Percentiles rank a stretch among this genome's conserved stretches.
phyloP scores from a whole-genome alignment of 2,797 vertebrate genomes.

The Okamejei kenojei region DNA sequence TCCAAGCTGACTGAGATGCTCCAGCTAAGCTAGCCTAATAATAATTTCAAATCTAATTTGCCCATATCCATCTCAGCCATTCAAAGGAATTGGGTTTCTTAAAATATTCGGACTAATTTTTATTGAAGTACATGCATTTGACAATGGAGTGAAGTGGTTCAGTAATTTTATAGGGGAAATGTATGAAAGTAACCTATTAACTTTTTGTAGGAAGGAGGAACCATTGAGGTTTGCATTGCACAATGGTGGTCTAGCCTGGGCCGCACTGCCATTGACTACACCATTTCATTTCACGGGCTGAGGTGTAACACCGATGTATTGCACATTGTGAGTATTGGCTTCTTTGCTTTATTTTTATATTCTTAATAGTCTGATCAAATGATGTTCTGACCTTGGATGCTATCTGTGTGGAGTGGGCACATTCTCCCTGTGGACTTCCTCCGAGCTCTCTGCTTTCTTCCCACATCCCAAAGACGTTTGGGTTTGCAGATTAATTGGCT shows the following conservation, averaged over 20 bases:
- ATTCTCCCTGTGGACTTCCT: too few species aligned
- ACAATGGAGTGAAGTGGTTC: neutral
- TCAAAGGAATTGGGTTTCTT: neutral
- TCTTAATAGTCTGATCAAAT: neutral
- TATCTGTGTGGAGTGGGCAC: too few species aligned
- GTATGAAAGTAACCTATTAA: neutral
- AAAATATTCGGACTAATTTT: neutral
- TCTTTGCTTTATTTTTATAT: neutral
- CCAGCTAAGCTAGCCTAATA: too few species aligned
- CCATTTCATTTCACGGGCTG: slow-evolving; percentile 86
- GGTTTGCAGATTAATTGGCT: too few species aligned
- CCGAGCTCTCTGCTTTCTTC: too few species aligned
- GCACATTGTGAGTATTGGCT: slow-evolving; percentile 75
- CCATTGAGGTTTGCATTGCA: slow-evolving; percentile 89
- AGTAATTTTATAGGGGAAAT: neutral
- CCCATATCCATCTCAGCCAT: too few species aligned
- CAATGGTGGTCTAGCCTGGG: slow-evolving; percentile 98
- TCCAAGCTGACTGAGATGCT: too few species aligned
- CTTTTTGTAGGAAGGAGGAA: slow-evolving; percentile 68
- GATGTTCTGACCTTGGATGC: neutral
- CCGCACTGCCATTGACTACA: slow-evolving; percentile 85
- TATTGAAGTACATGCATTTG: neutral
- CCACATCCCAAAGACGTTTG: too few species aligned
- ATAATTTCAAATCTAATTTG: too few species aligned
- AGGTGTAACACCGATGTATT: slow-evolving; percentile 71